Evolutionary conservation across 2,797 vertebrate genomes (phyloP).

Genomic region (Pseudomugil gertrudae): DNA sequence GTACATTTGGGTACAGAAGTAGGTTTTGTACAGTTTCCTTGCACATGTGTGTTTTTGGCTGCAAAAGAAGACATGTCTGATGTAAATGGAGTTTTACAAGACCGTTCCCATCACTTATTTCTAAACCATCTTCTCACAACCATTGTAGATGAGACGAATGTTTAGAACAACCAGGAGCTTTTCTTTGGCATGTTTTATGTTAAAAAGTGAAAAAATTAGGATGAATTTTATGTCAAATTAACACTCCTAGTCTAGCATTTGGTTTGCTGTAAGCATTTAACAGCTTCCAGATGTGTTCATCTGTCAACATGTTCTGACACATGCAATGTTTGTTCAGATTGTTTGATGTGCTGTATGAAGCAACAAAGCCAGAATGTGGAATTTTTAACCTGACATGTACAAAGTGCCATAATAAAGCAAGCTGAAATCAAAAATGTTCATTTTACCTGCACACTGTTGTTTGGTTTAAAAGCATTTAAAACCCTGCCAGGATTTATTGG

Average conservation of each 20-base stretch:
- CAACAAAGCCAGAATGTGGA: constrained; percentile 64
- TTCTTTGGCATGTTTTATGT: constrained; percentile 25
- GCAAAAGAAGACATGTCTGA: constrained; percentile 21
- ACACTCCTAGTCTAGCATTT: not conserved
- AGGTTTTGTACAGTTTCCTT: constrained; percentile 62
- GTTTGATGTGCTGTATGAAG: constrained; percentile 52
- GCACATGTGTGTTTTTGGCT: constrained; percentile 59
- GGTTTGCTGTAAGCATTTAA: constrained; percentile 20
- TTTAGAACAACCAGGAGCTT: constrained; percentile 11
- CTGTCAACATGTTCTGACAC: constrained; percentile 27
- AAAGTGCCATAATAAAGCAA: constrained; percentile 82
- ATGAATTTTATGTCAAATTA: not conserved
- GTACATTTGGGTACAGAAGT: constrained; percentile 36
- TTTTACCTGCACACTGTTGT: constrained; percentile 4
- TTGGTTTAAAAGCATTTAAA: no score
- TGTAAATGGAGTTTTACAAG: constrained; percentile 9
- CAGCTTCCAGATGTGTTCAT: constrained; percentile 15
- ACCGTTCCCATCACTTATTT: not conserved
- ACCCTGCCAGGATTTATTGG: constrained; percentile 5
- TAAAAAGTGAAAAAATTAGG: constrained; percentile 4
- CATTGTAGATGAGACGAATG: constrained; percentile 4
- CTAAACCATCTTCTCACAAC: not conserved
- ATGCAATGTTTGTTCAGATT: constrained; percentile 29
- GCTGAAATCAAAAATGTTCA: constrained; percentile 36
- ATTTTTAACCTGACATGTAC: constrained; percentile 76